Percentiles rank a stretch among this genome's conserved stretches.
These are phyloP conservation scores for Pteronotus mesoamericanus DNA, from an alignment of 2,797 vertebrate species.

Conservation along the genomic window DNA sequence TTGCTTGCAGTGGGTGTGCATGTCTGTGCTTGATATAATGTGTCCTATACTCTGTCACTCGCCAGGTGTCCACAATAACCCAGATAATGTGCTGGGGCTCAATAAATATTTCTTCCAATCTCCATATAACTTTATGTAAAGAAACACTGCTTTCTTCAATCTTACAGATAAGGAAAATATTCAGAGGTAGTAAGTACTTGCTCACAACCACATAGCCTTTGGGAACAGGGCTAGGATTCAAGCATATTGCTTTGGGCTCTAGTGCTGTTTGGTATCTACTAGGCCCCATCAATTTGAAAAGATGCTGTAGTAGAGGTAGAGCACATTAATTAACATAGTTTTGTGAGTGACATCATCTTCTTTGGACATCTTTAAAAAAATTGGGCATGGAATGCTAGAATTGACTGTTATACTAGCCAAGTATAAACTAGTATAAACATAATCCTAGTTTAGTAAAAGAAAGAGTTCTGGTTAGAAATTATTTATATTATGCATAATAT, in stretches of 20 bases:
- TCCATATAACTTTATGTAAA: background rate
- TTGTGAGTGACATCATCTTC: background rate
- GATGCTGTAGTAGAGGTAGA: accelerated
- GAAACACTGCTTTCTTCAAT: background rate
- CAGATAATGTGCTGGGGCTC: background rate
- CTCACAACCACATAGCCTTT: background rate
- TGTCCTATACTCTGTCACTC: background rate
- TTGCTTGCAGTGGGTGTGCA: accelerated
- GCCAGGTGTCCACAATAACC: no score
- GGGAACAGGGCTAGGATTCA: background rate
- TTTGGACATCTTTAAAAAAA: background rate
- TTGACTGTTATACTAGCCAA: background rate
- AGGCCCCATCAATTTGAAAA: background rate
- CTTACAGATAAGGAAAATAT: background rate
- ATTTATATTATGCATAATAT: background rate
- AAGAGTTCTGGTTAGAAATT: background rate
- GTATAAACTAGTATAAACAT: no score
- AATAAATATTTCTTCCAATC: background rate
- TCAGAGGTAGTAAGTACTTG: background rate
- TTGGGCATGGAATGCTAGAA: background rate
- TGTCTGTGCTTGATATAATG: background rate
- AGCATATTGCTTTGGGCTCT: background rate
- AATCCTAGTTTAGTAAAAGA: background rate
- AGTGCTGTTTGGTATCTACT: background rate
- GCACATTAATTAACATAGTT: background rate